Percentiles rank a stretch among this genome's conserved stretches.
Evolutionary conservation across 30 jellyfish, hydroid and myxozoan species (phyloP).

Genomic region (Cassiopea andromeda): DNA sequence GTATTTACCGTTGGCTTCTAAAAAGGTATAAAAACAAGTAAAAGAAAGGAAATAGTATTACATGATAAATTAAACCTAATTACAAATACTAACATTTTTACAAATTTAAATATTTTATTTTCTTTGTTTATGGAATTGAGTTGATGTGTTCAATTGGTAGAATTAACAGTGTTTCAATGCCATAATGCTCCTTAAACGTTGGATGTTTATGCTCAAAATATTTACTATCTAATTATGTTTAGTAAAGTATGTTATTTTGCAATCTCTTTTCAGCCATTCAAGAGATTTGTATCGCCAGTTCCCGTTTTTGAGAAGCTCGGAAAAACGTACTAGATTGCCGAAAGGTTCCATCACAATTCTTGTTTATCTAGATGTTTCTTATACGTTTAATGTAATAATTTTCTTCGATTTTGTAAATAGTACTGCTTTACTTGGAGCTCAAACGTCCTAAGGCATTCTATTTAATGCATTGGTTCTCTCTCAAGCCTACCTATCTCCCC

Average conservation of each 20-base stretch:
- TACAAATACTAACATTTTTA: no score
- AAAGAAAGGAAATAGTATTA: no score
- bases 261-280: constrained; percentile 61
- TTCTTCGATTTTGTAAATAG: background rate
- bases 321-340: constrained; percentile 54
- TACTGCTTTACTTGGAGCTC: background rate
- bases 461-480: background rate
- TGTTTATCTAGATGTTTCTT: background rate
- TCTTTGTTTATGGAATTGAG: no score
- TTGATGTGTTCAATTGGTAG: no score
- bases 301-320: constrained; percentile 90
- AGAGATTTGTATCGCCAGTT: constrained; percentile 80
- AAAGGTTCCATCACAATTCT: background rate
- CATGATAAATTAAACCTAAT: no score
- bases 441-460: background rate
- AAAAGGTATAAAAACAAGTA: no score
- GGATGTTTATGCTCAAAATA: no score
- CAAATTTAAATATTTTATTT: no score
- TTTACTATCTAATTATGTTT: no score
- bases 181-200: no score
- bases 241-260: background rate
- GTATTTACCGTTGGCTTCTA: no score
- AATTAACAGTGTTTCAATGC: no score
- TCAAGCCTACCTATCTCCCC: background rate
- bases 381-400: background rate